Conservation (phyloP, 1,140 invertebrate species). For the Drosophila sp. region DNA sequence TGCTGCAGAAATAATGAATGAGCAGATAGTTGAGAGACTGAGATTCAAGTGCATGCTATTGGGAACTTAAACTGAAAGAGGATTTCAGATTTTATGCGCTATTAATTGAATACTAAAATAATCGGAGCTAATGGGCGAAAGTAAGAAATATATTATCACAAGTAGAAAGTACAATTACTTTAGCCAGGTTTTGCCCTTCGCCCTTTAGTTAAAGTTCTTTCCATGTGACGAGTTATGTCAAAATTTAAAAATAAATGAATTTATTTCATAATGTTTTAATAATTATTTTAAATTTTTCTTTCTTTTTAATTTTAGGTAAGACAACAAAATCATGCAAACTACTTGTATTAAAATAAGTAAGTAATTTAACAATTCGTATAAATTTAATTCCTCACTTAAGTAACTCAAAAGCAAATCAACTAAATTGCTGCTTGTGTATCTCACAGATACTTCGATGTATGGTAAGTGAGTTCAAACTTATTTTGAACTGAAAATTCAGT, state of each 20-base stretch:
- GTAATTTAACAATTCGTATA: slow-evolving; percentile 1
- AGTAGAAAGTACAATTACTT: too few relatives aligned
- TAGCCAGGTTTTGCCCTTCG: too few relatives aligned
- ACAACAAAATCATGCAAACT: neutral
- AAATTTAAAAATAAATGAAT: too few relatives aligned
- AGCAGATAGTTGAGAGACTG: slow-evolving; percentile 17
- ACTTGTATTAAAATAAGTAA: neutral
- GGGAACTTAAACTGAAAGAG: slow-evolving; percentile 13
- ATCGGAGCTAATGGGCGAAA: neutral
- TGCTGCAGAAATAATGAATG: slow-evolving; percentile 64
- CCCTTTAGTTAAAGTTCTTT: too few relatives aligned
- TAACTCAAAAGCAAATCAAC: neutral
- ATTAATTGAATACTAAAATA: slow-evolving; percentile 19
- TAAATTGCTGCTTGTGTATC: slow-evolving; percentile 2
- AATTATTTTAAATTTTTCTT: neutral
- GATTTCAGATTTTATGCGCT: slow-evolving; percentile 15
- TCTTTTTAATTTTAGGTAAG: slow-evolving; percentile 30
- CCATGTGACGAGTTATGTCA: too few relatives aligned
- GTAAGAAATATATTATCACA: too few relatives aligned
- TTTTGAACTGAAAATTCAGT: slow-evolving; percentile 7
- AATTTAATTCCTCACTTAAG: neutral
- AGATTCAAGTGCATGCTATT: slow-evolving; percentile 14
- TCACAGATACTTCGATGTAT: slow-evolving; percentile 17
- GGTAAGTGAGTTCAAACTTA: slow-evolving; percentile 10
- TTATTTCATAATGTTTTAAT: neutral